Evolutionary conservation across 2,888 invertebrate species (phyloP).

Genomic region (Aphidoletes aphidimyza): DNA sequence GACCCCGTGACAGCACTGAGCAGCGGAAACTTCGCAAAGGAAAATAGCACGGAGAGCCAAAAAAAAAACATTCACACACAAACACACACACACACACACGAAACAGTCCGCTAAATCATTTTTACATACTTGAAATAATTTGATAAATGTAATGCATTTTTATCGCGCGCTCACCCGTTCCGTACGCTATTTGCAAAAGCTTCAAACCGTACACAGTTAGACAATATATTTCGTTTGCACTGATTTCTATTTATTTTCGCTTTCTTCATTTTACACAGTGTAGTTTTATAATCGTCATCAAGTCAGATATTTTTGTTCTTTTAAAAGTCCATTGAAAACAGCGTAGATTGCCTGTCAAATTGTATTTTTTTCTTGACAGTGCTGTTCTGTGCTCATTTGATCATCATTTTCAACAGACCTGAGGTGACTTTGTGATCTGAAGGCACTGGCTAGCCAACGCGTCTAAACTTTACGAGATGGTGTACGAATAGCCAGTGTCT

Average conservation of each 20-base stretch:
- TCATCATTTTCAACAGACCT: too few relatives aligned
- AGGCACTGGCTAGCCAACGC: too few relatives aligned
- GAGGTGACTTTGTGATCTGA: too few relatives aligned
- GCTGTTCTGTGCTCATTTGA: too few relatives aligned
- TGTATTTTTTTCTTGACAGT: too few relatives aligned
- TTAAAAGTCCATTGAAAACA: too few relatives aligned
- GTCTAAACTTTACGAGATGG: too few relatives aligned
- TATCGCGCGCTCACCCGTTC: constrained; percentile 54
- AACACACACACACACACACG: background rate
- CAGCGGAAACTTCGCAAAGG: constrained; percentile 42
- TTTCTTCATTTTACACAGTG: background rate
- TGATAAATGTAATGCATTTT: constrained; percentile 55
- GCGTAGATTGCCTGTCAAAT: too few relatives aligned
- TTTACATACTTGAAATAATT: constrained; percentile 56
- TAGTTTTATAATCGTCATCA: too few relatives aligned
- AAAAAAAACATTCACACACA: background rate
- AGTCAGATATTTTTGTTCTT: too few relatives aligned
- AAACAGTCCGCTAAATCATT: constrained; percentile 45
- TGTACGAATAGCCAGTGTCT: too few relatives aligned
- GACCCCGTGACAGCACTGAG: constrained; percentile 15
- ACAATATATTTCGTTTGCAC: background rate
- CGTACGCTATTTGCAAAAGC: constrained; percentile 12
- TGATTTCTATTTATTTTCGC: constrained; percentile 53
- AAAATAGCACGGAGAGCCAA: background rate
- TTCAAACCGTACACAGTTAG: constrained; percentile 34